These are phyloP conservation scores for Pachyramphus minor DNA, from an alignment of 2,113 vertebrate species.

Conservation along the genomic window DNA sequence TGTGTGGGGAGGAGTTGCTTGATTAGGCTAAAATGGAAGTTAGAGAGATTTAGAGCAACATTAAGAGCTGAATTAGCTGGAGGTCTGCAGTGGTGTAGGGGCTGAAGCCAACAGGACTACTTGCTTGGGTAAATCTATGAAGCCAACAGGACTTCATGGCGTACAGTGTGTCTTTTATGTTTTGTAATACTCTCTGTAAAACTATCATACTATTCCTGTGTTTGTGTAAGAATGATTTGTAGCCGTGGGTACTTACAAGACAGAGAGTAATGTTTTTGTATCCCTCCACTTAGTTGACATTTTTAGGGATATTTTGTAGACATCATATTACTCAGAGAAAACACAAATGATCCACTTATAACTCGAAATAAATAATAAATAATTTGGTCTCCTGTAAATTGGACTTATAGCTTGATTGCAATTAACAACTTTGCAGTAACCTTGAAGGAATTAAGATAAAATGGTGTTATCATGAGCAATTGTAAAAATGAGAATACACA, in stretches of 20 bases:
- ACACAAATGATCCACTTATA: slow-evolving; percentile 53
- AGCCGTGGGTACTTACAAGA: background rate
- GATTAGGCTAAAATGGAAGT: background rate
- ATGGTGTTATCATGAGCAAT: background rate
- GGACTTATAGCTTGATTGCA: slow-evolving; percentile 64
- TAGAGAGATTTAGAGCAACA: background rate
- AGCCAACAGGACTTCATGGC: background rate
- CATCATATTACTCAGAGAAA: slow-evolving; percentile 13
- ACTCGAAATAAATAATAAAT: slow-evolving; percentile 68
- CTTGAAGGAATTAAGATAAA: slow-evolving; percentile 49
- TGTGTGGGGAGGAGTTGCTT: background rate
- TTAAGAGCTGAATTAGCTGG: background rate
- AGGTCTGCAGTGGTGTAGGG: background rate
- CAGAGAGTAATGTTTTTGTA: slow-evolving; percentile 19
- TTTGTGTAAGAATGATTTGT: slow-evolving; percentile 18
- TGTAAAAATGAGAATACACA: background rate
- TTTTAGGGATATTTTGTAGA: slow-evolving; percentile 43
- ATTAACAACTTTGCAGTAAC: slow-evolving; percentile 60
- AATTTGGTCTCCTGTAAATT: slow-evolving; percentile 46
- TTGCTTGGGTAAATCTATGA: background rate
- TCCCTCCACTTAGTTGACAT: background rate
- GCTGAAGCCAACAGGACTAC: background rate
- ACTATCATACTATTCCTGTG: background rate
- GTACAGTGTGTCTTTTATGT: background rate
- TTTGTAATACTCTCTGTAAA: background rate